These are phyloP conservation scores for Vidua macroura DNA, from an alignment of 2,113 vertebrate species.

Conservation along the genomic window DNA sequence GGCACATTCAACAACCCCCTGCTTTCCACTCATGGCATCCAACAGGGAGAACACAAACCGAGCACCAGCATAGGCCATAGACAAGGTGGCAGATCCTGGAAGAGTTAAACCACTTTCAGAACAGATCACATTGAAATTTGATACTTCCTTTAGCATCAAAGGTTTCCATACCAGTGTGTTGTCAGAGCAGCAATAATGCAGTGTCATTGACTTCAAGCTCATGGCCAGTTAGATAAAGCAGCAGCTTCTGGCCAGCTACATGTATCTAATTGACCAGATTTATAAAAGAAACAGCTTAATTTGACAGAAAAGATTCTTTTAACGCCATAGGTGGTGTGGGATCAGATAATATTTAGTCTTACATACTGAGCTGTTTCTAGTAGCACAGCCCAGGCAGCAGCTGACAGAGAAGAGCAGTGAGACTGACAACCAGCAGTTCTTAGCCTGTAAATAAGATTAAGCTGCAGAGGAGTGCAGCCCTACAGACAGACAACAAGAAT, in stretches of 20 bases:
- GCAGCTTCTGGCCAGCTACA: neutral
- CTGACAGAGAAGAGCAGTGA: neutral
- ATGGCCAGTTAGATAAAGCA: neutral
- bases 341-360: neutral
- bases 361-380: neutral
- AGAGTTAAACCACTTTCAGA: neutral
- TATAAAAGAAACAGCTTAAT: neutral
- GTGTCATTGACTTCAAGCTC: neutral
- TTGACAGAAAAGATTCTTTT: neutral
- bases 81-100: slow-evolving; percentile 93
- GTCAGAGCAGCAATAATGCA: neutral
- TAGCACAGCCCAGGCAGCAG: neutral
- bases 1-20: slow-evolving; percentile 91
- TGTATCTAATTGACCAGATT: neutral
- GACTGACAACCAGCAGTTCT: neutral
- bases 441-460: neutral
- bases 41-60: slow-evolving; percentile 93
- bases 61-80: slow-evolving; percentile 96
- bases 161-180: neutral
- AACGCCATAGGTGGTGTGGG: neutral
- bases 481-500: neutral
- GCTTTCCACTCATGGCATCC: slow-evolving; percentile 94
- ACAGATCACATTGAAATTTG: rapidly evolving
- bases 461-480: neutral
- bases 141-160: neutral